Conservation (phyloP, 2,888 invertebrate species). For the Cheilosia grossa region DNA sequence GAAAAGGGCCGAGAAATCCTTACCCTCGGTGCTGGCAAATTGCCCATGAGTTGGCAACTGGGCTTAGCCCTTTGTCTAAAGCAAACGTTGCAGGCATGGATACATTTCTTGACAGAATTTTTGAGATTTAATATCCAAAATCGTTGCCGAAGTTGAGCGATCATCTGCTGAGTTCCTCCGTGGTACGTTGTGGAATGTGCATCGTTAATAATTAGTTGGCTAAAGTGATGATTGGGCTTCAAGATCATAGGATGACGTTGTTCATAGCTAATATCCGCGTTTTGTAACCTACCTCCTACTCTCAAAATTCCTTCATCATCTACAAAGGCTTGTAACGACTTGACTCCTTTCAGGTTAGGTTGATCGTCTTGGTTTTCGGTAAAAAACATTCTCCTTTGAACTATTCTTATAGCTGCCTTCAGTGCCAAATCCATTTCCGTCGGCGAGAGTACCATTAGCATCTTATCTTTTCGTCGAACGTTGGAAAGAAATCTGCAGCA, state of each 20-base stretch:
- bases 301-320: constrained; percentile 15
- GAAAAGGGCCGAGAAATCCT: constrained; percentile 49
- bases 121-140: constrained; percentile 39
- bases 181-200: constrained; percentile 3
- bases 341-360: constrained; percentile 7
- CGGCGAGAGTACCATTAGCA: background rate
- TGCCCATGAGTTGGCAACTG: constrained; percentile 40
- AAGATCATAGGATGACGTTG: constrained; percentile 20
- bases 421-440: constrained; percentile 2
- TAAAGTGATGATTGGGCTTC: constrained; percentile 4
- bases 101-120: constrained; percentile 3
- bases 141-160: background rate
- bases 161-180: constrained; percentile 9
- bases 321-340: constrained; percentile 5
- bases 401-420: background rate
- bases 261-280: constrained; percentile 1
- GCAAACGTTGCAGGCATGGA: constrained; percentile 62
- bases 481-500: background rate
- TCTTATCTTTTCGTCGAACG: background rate
- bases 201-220: background rate
- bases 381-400: background rate
- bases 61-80: constrained; percentile 16
- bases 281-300: constrained; percentile 29
- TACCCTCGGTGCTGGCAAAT: constrained; percentile 52
- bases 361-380: background rate